Conservation (phyloP, 1,140 invertebrate species). For the Drosophila busckii region DNA sequence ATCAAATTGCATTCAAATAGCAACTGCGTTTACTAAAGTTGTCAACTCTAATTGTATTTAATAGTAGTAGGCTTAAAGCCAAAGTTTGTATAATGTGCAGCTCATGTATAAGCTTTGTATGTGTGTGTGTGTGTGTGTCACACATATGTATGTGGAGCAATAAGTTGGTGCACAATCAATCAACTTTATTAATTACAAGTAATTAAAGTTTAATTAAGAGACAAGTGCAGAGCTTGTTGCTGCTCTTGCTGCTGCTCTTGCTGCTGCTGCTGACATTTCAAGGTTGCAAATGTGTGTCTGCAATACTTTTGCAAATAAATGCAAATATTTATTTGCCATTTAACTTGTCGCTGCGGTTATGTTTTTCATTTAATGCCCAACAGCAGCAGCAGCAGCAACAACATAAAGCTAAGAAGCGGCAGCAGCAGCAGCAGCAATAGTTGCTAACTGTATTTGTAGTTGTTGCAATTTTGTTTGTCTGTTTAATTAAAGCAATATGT, state of each 20-base stretch:
- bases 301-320: conserved; percentile 30
- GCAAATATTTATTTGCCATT: conserved; percentile 66
- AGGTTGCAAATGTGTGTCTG: conserved; percentile 38
- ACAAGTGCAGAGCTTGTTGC: conserved; percentile 11
- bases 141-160: neutral
- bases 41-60: no score
- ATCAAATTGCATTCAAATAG: no score
- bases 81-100: no score
- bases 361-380: conserved; percentile 32
- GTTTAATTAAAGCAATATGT: conserved; percentile 77
- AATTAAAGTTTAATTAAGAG: conserved; percentile 73
- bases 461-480: conserved; percentile 66
- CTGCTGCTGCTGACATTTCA: conserved; percentile 36
- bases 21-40: no score
- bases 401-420: conserved; percentile 11
- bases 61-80: no score
- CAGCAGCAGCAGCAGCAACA: conserved; percentile 14
- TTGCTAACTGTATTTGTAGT: conserved; percentile 44
- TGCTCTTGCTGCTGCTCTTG: conserved; percentile 30
- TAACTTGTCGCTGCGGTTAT: conserved; percentile 36
- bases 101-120: no score
- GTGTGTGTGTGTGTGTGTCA: no score
- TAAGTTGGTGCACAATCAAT: conserved; percentile 49
- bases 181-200: conserved; percentile 71
- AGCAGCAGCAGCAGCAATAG: conserved; percentile 28